These are phyloP conservation scores for Macrobrachium nipponense DNA, from an alignment of 1,140 invertebrate species.

Conservation along the genomic window DNA sequence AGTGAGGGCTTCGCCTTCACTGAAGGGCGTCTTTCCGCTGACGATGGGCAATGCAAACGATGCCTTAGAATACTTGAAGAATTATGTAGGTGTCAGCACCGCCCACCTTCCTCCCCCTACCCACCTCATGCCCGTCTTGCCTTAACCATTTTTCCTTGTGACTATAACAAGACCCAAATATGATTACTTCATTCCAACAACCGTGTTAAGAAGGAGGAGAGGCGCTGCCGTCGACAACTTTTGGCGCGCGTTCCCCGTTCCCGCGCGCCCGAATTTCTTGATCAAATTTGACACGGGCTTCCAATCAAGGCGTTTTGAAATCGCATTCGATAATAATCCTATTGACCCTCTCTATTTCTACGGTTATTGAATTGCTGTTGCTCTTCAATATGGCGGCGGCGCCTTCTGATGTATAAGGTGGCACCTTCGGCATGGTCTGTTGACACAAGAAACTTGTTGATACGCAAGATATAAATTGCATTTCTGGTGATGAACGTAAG, in stretches of 20 bases:
- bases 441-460: conserved; percentile 28
- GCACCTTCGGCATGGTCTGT: conserved; percentile 18
- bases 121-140: background rate
- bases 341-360: conserved; percentile 59
- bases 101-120: background rate
- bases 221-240: conserved; percentile 35
- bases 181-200: conserved; percentile 53
- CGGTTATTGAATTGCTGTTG: conserved; percentile 51
- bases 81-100: background rate
- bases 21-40: too few relatives aligned
- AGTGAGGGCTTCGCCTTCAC: too few relatives aligned
- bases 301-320: conserved; percentile 56
- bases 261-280: conserved; percentile 42
- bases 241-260: conserved; percentile 21
- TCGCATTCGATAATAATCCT: conserved; percentile 59
- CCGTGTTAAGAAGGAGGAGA: conserved; percentile 37
- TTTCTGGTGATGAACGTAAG: conserved; percentile 17
- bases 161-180: conserved; percentile 54
- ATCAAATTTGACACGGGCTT: conserved; percentile 56
- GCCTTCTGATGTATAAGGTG: conserved; percentile 9
- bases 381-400: conserved; percentile 16
- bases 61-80: background rate
- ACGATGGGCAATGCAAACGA: background rate
- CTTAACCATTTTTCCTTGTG: conserved; percentile 42
- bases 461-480: conserved; percentile 46